These are phyloP conservation scores for Liasis olivaceus DNA, from an alignment of 2,797 vertebrate species.

Conservation along the genomic window DNA sequence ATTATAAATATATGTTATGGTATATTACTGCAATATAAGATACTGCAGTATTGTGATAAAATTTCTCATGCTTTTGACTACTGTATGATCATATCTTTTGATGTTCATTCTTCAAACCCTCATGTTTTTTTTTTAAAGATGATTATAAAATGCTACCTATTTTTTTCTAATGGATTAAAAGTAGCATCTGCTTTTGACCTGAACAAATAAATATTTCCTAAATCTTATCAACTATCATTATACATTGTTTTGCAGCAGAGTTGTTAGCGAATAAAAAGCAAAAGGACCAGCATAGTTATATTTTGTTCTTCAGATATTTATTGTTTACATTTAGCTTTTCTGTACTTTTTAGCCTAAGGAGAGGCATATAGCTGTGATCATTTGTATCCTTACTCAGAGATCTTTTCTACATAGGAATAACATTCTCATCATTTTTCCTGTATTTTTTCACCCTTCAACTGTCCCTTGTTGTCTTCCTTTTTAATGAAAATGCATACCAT, in stretches of 20 bases:
- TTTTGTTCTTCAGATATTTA: neutral
- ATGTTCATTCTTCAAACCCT: neutral
- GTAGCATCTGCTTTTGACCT: neutral
- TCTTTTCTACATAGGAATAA: conserved; percentile 26
- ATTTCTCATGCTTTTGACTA: neutral
- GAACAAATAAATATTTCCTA: neutral
- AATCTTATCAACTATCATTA: neutral
- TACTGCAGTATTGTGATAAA: neutral
- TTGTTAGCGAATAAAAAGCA: neutral
- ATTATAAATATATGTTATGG: neutral
- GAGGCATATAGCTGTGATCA: neutral
- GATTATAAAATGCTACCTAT: neutral
- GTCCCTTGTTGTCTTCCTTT: conserved; percentile 21
- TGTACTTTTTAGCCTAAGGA: neutral
- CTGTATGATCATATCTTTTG: neutral
- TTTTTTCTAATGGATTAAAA: neutral
- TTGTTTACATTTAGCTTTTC: neutral
- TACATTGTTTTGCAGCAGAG: neutral
- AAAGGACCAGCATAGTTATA: neutral
- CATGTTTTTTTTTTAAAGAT: neutral
- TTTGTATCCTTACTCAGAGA: conserved; percentile 16
- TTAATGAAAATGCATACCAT: conserved; percentile 39
- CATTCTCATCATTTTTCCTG: conserved; percentile 33
- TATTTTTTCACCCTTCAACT: conserved; percentile 33
- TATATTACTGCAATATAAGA: neutral